A percentile compares a stretch with the other conserved stretches of the same genome.
Conservation (phyloP, 2,888 invertebrate genomes). For the Rhagonycha lutea region DNA sequence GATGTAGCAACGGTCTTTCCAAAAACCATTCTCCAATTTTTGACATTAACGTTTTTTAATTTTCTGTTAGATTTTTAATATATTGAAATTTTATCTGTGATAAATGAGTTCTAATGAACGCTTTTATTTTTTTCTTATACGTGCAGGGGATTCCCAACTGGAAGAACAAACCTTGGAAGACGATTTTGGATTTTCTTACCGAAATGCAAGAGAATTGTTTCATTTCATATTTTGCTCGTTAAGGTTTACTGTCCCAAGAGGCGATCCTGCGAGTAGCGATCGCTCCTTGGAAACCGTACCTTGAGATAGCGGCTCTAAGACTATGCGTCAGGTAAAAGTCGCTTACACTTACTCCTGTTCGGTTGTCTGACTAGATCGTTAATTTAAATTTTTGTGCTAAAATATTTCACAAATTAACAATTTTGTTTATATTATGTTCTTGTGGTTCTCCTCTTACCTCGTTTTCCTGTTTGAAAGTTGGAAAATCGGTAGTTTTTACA, state of each 20-base stretch:
- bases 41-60: not conserved
- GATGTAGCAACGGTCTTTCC: slow-evolving; percentile 18
- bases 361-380: not conserved
- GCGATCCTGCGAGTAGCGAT: not conserved
- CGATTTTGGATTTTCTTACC: not conserved
- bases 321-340: too few relatives aligned
- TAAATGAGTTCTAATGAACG: not conserved
- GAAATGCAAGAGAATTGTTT: not conserved
- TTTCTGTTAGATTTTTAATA: not conserved
- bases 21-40: slow-evolving; percentile 1
- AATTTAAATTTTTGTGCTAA: not conserved
- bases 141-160: not conserved
- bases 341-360: not conserved
- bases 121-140: not conserved
- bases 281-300: not conserved
- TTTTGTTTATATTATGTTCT: not conserved
- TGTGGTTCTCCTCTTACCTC: not conserved
- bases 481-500: not conserved
- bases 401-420: not conserved
- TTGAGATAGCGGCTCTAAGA: not conserved
- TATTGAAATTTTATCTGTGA: slow-evolving; percentile 1
- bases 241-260: not conserved
- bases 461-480: not conserved
- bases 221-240: not conserved
- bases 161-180: not conserved